These are phyloP conservation scores for Rhagium mordax DNA, from an alignment of 2,888 invertebrate genomes.

Conservation along the genomic window DNA sequence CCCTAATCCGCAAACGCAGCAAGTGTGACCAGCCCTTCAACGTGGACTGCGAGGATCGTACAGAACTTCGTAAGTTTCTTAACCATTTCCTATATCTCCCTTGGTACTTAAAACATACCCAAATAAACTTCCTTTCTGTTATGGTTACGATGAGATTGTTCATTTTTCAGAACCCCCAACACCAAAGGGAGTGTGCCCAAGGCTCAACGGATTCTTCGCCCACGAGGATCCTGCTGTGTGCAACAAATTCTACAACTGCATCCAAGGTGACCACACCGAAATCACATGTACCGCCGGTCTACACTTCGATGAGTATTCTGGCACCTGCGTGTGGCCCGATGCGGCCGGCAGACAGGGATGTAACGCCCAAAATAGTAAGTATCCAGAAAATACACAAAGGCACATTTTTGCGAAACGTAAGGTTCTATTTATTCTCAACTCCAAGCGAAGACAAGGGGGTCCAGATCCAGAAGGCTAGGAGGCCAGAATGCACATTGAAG, in stretches of 20 bases:
- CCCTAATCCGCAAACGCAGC: conserved; percentile 86
- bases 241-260: conserved; percentile 91
- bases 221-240: conserved; percentile 88
- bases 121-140: too few species aligned
- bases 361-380: conserved; percentile 69
- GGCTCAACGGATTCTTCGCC: conserved; percentile 92
- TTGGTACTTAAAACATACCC: too few species aligned
- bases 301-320: conserved; percentile 91
- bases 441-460: too few species aligned
- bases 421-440: too few species aligned
- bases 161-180: conserved; percentile 82
- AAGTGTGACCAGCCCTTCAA: conserved; percentile 95
- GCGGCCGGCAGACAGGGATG: conserved; percentile 84
- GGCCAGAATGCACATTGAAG: too few species aligned
- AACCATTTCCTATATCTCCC: too few species aligned
- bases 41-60: conserved; percentile 90
- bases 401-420: too few species aligned
- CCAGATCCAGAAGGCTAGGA: too few species aligned
- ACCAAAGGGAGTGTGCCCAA: conserved; percentile 81
- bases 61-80: conserved; percentile 86
- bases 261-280: conserved; percentile 86
- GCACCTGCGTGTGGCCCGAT: conserved; percentile 93
- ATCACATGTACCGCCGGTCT: conserved; percentile 90
- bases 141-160: too few species aligned
- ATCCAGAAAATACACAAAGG: too few species aligned